Conservation (phyloP, 2,797 vertebrate genomes). For the Enteromius unitaeniatus region DNA sequence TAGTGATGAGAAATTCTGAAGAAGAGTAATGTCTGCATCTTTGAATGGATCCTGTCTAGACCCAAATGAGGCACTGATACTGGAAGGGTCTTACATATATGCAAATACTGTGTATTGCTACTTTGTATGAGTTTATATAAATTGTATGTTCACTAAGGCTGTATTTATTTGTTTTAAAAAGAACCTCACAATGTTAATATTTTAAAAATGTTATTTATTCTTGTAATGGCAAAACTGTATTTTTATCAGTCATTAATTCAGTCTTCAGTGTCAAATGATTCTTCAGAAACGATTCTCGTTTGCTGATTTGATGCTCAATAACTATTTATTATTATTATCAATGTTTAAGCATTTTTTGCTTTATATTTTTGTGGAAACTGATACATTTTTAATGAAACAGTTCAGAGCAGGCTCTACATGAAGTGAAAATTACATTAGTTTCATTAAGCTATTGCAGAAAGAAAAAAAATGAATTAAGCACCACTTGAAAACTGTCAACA, state of each 20-base stretch:
- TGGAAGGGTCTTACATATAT: not conserved
- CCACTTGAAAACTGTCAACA: not conserved
- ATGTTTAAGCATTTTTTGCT: not conserved
- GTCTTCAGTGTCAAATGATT: not conserved
- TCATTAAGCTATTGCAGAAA: not conserved
- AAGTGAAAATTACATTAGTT: not conserved
- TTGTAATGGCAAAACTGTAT: not conserved
- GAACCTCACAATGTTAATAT: not conserved
- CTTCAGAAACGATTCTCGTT: not conserved
- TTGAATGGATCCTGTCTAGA: conserved; percentile 47
- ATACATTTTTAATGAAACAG: not conserved
- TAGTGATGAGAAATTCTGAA: conserved; percentile 55
- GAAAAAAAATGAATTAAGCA: not conserved
- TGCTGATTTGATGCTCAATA: not conserved
- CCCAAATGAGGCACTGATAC: conserved; percentile 15
- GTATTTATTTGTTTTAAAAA: not conserved
- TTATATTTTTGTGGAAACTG: not conserved
- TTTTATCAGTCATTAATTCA: not conserved
- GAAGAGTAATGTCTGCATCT: conserved; percentile 56
- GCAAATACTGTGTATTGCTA: not conserved
- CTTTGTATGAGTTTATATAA: not conserved
- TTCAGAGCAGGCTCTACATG: not conserved
- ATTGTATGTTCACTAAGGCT: not conserved
- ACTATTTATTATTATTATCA: not conserved
- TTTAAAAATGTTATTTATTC: not conserved